phyloP scores from a whole-genome alignment of 2,113 vertebrate genomes.

The Brevimyrus niger region DNA sequence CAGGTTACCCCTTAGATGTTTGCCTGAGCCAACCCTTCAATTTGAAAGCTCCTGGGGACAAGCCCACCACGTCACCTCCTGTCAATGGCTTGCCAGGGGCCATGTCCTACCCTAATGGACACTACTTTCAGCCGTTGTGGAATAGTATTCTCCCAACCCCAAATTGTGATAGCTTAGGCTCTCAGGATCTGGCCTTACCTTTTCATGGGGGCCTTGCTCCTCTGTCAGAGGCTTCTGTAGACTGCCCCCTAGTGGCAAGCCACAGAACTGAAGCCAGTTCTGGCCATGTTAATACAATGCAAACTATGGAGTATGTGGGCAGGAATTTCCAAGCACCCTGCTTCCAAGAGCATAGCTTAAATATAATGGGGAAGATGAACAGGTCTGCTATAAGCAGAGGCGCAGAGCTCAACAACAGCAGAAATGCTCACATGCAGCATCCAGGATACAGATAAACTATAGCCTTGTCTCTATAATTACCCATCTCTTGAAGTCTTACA shows the following conservation, averaged over 20 bases:
- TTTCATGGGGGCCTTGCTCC: conserved; percentile 72
- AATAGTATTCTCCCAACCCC: conserved; percentile 94
- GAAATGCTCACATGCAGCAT: conserved; percentile 82
- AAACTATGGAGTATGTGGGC: conserved; percentile 90
- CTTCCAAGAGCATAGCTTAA: conserved; percentile 71
- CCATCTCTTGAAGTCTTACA: conserved; percentile 20
- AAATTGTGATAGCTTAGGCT: conserved; percentile 96
- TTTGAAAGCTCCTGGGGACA: conserved; percentile 83
- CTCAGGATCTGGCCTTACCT: conserved; percentile 87
- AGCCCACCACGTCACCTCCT: conserved; percentile 85
- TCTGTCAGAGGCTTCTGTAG: conserved; percentile 67
- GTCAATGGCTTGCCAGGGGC: conserved; percentile 80
- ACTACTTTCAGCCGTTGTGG: conserved; percentile 94
- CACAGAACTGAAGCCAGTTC: conserved; percentile 78
- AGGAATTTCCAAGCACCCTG: conserved; percentile 76
- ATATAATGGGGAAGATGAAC: conserved; percentile 76
- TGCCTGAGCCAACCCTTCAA: conserved; percentile 85
- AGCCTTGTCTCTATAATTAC: conserved; percentile 16
- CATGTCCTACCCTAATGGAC: conserved; percentile 84
- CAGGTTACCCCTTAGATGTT: conserved; percentile 82
- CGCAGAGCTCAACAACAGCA: conserved; percentile 70
- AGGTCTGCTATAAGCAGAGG: conserved; percentile 70
- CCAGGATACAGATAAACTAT: conserved; percentile 82
- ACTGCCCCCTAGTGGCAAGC: conserved; percentile 80
- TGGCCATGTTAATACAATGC: conserved; percentile 85